Base-by-base conservation (phyloP, 2,888 invertebrate species). In the Aquatica leii region DNA sequence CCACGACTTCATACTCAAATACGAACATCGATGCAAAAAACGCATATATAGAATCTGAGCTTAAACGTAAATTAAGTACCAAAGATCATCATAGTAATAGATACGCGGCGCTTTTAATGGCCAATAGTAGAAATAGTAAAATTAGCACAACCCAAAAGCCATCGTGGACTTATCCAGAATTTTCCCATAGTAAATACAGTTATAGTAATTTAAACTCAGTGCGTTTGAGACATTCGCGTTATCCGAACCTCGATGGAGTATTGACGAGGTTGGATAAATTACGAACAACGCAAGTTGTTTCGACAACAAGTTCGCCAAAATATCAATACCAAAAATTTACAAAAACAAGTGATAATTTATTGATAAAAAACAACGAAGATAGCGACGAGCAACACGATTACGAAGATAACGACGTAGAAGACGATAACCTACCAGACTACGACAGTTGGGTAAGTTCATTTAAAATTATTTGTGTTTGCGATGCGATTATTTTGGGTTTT, bases 351-450 rank as follows among this genome's bases (percentile, higher is more conserved):
- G 48, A 59, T 50, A 59, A 55, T 37, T 34, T 64, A 24, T 55
- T 64, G 15, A 9, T 71, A 65, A 67, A 73, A 59, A n/a, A n/a
- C n/a, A 60, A 68, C 66, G 65, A 73, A 8, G 12, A 14, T 43
- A 43, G 4, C 68, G 66, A 71, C 51, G 67, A 75, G n/a, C 50
- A 51, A 24, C 52, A 43, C 11, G 51, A 48, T 15, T 35, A 49
- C 11, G 4, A 49, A 11, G 59, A 46, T 1, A 51, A 64, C 1
- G 41, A 62, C 8, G 52, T 46, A 17, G 35, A 37, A 6, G 50
- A 50, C 18, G 40, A 52, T 18, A 49, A 56, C 48, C 21, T 52
- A 48, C 49, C 59, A 12, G 61, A 61, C 41, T 57, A 62, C 20
- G 61, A 65, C 12, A 53, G 53, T 12, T 65, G 61, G 65, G 65